These are phyloP conservation scores for Synaphobranchus kaupii DNA, from an alignment of 2,797 vertebrate species.

Conservation along the genomic window DNA sequence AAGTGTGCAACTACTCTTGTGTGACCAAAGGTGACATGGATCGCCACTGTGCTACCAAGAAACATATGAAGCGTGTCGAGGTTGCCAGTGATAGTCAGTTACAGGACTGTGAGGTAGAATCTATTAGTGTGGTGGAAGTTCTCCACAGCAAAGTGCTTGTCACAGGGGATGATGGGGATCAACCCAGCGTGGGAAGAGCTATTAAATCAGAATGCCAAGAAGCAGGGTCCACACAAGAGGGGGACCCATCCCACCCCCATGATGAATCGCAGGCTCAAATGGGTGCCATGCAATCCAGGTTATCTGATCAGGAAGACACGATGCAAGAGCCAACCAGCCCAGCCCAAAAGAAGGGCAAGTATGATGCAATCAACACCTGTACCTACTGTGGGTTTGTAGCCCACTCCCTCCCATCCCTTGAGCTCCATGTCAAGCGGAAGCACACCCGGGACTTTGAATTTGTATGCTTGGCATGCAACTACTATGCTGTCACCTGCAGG, in stretches of 20 bases:
- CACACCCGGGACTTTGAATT: slow-evolving; percentile 93
- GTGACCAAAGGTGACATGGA: slow-evolving; percentile 99
- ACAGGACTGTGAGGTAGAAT: slow-evolving; percentile 25
- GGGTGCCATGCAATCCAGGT: neutral
- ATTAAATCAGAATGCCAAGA: slow-evolving; percentile 47
- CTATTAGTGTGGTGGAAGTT: slow-evolving; percentile 32
- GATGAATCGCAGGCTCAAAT: slow-evolving; percentile 38
- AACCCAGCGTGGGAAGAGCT: slow-evolving; percentile 38
- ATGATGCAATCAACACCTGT: slow-evolving; percentile 73
- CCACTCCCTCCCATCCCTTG: slow-evolving; percentile 85
- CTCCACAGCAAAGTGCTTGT: slow-evolving; percentile 38
- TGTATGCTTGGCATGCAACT: slow-evolving; percentile 92
- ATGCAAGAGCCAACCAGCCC: slow-evolving; percentile 24
- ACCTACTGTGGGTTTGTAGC: slow-evolving; percentile 83
- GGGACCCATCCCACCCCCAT: slow-evolving; percentile 45
- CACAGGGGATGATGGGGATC: slow-evolving; percentile 28
- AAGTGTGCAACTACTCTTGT: slow-evolving; percentile 92
- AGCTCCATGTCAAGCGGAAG: slow-evolving; percentile 87
- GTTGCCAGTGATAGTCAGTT: slow-evolving; percentile 51
- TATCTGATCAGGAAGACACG: slow-evolving; percentile 43
- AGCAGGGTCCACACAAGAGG: slow-evolving; percentile 38
- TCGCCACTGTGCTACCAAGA: slow-evolving; percentile 95
- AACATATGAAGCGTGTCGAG: slow-evolving; percentile 84
- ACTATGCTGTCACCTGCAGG: slow-evolving; percentile 88
- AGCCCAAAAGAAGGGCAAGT: slow-evolving; percentile 56